A percentile compares a stretch with the other conserved stretches of the same genome.
These are phyloP conservation scores for Copidosoma aretas DNA, from an alignment of 2,888 invertebrate species.

Conservation along the genomic window DNA sequence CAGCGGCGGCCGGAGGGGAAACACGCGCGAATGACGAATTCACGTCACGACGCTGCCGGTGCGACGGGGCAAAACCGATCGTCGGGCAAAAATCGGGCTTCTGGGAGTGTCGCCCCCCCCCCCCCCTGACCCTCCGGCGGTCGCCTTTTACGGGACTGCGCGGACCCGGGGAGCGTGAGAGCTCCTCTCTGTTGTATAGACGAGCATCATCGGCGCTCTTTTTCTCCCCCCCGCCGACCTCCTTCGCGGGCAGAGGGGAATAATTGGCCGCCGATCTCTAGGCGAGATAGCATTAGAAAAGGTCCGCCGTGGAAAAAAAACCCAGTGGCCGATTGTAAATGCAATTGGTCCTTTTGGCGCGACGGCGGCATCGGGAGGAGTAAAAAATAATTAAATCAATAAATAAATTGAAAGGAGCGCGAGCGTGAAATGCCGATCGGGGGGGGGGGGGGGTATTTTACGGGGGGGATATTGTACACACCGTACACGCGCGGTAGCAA, in stretches of 20 bases:
- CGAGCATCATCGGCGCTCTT: neutral
- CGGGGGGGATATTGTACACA: neutral
- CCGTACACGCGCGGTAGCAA: neutral
- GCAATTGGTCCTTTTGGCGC: no score
- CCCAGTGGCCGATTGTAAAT: no score
- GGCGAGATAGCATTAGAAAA: no score
- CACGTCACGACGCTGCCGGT: constrained; percentile 11
- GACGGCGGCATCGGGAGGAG: neutral
- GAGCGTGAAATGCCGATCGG: neutral
- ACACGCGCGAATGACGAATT: constrained; percentile 29
- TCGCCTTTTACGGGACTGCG: neutral
- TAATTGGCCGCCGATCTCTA: no score
- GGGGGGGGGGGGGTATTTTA: neutral
- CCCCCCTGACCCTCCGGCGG: neutral
- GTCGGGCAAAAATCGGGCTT: neutral
- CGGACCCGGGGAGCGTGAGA: neutral
- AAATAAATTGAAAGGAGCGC: neutral
- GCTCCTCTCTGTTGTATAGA: neutral
- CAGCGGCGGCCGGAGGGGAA: neutral
- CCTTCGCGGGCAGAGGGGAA: neutral
- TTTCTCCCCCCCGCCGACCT: neutral
- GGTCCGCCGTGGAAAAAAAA: no score
- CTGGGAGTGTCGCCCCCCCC: neutral
- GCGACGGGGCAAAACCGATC: constrained; percentile 9
- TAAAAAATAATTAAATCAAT: neutral